A percentile compares a stretch with the other conserved stretches of the same genome.
These are phyloP conservation scores for Diorhabda sublineata DNA, from an alignment of 1,140 invertebrate genomes.

Conservation along the genomic window DNA sequence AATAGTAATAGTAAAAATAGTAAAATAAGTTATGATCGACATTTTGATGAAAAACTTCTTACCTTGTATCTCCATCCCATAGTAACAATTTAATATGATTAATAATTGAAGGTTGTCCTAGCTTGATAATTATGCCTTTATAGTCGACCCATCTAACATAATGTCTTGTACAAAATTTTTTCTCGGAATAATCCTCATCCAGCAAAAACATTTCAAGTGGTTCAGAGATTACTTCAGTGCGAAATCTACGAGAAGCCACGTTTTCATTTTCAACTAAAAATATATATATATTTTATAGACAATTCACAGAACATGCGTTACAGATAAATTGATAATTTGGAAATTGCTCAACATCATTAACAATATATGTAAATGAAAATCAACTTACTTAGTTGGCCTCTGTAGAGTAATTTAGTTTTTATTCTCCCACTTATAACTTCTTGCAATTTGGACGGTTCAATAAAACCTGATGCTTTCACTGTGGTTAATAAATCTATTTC, in stretches of 20 bases:
- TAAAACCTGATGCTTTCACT: slow-evolving; percentile 79
- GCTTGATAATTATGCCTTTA: slow-evolving; percentile 81
- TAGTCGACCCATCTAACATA: slow-evolving; percentile 78
- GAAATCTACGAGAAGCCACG: slow-evolving; percentile 72
- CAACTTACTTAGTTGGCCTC: slow-evolving; percentile 66
- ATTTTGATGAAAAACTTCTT: background rate
- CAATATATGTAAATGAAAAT: too few species aligned
- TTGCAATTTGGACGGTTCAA: slow-evolving; percentile 84
- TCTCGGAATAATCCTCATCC: slow-evolving; percentile 82
- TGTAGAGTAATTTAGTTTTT: slow-evolving; percentile 72
- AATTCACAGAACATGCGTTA: background rate
- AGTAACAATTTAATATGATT: slow-evolving; percentile 90
- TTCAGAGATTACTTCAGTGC: slow-evolving; percentile 78
- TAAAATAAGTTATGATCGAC: too few species aligned
- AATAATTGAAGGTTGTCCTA: slow-evolving; percentile 84
- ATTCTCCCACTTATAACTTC: slow-evolving; percentile 88
- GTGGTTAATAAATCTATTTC: slow-evolving; percentile 81
- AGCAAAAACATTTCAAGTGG: slow-evolving; percentile 83
- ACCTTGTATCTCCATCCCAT: slow-evolving; percentile 91
- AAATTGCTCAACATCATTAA: too few species aligned
- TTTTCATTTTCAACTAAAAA: slow-evolving; percentile 82
- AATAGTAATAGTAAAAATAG: too few species aligned
- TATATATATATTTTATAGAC: slow-evolving; percentile 26
- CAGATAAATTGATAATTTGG: background rate
- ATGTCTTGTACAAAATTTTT: slow-evolving; percentile 88